Conservation (phyloP, 2,888 invertebrate genomes). For the Drosophila siamana region DNA sequence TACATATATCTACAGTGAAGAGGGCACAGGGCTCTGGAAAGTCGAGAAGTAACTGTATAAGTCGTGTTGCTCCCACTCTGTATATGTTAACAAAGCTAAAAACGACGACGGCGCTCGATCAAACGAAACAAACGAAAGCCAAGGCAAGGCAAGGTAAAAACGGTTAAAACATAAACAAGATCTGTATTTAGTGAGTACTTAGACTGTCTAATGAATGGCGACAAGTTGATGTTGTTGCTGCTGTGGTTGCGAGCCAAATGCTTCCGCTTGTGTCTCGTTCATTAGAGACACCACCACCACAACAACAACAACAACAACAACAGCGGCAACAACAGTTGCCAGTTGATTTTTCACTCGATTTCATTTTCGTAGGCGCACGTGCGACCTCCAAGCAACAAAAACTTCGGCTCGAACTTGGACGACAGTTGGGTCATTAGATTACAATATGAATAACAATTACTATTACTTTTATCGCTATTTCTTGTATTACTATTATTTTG, state of each 20-base stretch:
- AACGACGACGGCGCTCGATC: slow-evolving; percentile 4
- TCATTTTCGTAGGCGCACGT: slow-evolving; percentile 52
- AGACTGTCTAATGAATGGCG: slow-evolving; percentile 44
- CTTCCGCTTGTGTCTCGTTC: slow-evolving; percentile 62
- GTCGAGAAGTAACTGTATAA: not conserved
- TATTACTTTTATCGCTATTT: slow-evolving; percentile 17
- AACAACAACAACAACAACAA: slow-evolving; percentile 10
- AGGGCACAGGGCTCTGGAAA: too few relatives aligned
- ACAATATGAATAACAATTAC: slow-evolving; percentile 68
- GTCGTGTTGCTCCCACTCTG: not conserved
- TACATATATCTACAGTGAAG: too few relatives aligned
- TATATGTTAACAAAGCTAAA: slow-evolving; percentile 3
- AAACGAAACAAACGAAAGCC: slow-evolving; percentile 8
- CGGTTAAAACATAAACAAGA: slow-evolving; percentile 12
- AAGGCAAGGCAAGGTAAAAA: slow-evolving; percentile 1
- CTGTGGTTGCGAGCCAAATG: slow-evolving; percentile 41
- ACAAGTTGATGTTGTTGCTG: slow-evolving; percentile 27
- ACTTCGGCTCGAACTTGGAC: slow-evolving; percentile 19
- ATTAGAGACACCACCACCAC: slow-evolving; percentile 14
- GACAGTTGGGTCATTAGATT: slow-evolving; percentile 59
- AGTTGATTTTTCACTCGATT: slow-evolving; percentile 25
- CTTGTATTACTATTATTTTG: slow-evolving; percentile 1
- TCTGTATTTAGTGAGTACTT: slow-evolving; percentile 45
- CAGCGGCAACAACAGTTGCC: not conserved
- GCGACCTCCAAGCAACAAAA: slow-evolving; percentile 55